These are phyloP conservation scores for Macrotus californicus DNA, from an alignment of 2,113 vertebrate species.

Conservation along the genomic window DNA sequence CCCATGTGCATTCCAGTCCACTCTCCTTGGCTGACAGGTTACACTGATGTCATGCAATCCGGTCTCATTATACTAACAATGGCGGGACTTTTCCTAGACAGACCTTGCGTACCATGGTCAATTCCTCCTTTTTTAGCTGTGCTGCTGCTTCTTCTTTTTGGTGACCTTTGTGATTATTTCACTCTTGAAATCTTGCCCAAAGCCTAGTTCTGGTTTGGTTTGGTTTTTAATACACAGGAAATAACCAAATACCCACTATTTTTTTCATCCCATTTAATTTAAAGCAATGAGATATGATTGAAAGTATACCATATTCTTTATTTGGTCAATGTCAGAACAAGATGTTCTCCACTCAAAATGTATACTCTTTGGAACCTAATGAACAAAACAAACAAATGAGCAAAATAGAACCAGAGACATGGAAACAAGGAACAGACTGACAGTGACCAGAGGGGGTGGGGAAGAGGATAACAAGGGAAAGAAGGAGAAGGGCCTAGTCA, in stretches of 20 bases:
- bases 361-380: too few relatives aligned
- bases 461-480: too few relatives aligned
- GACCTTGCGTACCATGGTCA: neutral
- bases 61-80: too few relatives aligned
- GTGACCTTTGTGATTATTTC: neutral
- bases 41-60: too few relatives aligned
- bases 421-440: too few relatives aligned
- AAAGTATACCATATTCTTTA: neutral
- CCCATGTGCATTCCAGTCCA: too few relatives aligned
- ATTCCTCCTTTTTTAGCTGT: neutral
- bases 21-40: too few relatives aligned
- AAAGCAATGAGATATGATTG: neutral
- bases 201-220: neutral
- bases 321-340: neutral
- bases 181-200: neutral
- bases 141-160: neutral
- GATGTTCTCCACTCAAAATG: neutral
- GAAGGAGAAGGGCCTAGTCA: too few relatives aligned
- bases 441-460: too few relatives aligned
- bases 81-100: too few relatives aligned
- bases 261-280: neutral
- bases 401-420: too few relatives aligned
- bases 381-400: too few relatives aligned
- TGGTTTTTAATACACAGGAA: neutral
- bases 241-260: neutral